Conservation (phyloP, 2,888 invertebrate species). For the Athalia rosae region DNA sequence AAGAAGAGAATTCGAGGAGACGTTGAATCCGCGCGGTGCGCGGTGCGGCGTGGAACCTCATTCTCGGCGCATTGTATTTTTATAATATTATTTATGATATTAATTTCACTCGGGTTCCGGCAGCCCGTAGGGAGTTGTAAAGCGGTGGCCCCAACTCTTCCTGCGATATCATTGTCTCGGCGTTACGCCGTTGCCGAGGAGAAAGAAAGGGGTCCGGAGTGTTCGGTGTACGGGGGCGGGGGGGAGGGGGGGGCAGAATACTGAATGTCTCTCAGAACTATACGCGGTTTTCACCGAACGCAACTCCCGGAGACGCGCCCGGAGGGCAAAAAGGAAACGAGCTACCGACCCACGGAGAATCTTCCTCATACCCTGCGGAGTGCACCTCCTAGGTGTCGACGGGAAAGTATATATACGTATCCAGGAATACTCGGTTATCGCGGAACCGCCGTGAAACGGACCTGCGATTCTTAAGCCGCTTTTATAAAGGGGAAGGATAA, state of each 20-base stretch:
- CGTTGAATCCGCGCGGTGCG: not conserved
- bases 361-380: not conserved
- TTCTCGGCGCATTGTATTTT: conserved; percentile 63
- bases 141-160: conserved; percentile 64
- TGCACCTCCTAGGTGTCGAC: conserved; percentile 44
- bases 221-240: not conserved
- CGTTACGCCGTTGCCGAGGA: conserved; percentile 56
- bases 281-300: conserved; percentile 55
- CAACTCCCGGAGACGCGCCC: not conserved
- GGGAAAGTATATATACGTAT: conserved; percentile 28
- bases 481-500: conserved; percentile 18
- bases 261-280: conserved; percentile 63
- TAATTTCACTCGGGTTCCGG: conserved; percentile 65
- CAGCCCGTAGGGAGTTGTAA: conserved; percentile 71
- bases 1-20: too few species aligned
- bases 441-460: conserved; percentile 1
- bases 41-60: conserved; percentile 5
- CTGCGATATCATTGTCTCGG: conserved; percentile 72
- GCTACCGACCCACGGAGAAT: not conserved
- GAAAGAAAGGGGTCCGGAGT: conserved; percentile 66
- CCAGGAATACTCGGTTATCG: conserved; percentile 28
- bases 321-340: not conserved
- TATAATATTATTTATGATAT: conserved; percentile 73
- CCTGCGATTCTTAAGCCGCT: conserved; percentile 2
- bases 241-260: not conserved